phyloP scores from a whole-genome alignment of 2,888 invertebrate genomes.

The Rhagium mordax region DNA sequence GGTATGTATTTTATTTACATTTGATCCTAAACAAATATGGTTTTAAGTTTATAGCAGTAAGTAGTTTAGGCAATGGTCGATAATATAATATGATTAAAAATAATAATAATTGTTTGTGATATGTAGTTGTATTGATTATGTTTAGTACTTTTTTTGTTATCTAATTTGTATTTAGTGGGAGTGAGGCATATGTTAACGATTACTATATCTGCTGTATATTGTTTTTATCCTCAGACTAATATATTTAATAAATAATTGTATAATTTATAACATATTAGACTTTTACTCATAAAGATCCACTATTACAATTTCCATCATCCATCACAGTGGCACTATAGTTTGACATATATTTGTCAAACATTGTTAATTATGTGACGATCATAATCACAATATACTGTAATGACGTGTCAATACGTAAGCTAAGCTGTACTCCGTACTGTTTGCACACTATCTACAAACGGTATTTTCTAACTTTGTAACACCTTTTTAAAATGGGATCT shows the following conservation, averaged over 20 bases:
- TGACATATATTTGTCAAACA: too few species aligned
- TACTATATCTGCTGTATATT: constrained; percentile 23
- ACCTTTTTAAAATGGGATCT: too few species aligned
- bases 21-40: background rate
- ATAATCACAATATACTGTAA: too few species aligned
- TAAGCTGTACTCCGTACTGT: too few species aligned
- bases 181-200: constrained; percentile 17
- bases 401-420: too few species aligned
- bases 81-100: background rate
- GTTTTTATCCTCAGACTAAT: constrained; percentile 21
- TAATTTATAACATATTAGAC: background rate
- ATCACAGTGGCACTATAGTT: too few species aligned
- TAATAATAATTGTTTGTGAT: constrained; percentile 8
- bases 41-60: background rate
- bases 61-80: background rate
- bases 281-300: background rate
- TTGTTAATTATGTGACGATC: too few species aligned
- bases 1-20: background rate
- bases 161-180: background rate
- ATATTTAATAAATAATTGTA: constrained; percentile 28
- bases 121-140: background rate
- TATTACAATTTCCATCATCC: too few species aligned
- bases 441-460: too few species aligned
- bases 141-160: background rate
- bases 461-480: too few species aligned